Base-by-base conservation (phyloP, 2,888 invertebrate species). In the Aspidiotus rigidus region DNA sequence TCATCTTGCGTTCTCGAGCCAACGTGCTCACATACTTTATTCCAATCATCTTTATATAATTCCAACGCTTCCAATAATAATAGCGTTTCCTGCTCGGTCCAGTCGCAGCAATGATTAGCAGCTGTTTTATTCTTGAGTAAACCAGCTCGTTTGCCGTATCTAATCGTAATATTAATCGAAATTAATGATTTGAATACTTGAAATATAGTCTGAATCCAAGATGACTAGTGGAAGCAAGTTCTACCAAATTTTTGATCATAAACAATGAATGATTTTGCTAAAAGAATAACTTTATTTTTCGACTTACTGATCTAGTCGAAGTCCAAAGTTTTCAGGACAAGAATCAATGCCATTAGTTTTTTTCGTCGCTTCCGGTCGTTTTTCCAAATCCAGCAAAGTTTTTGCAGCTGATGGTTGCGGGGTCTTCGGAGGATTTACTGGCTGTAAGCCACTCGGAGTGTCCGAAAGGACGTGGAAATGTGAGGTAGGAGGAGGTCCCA, bases 1-100 rank as follows among this genome's bases (percentile, higher is more conserved):
- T 99, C 99, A 79, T 99, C 98, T 79, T 99, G 99, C 0, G 97
- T 98, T 59, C 99, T 85, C 42, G 94, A 92, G 59, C 97, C 98
- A 0, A 99, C 98, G 80, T 99, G 99, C 77, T 99, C 98, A 72
- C 93, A 93, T n/a, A 93, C 91, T 79, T 98, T 93, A 82, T 99
- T 99, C 99, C 99, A 99, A 79, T 99, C 99, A 79, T 99, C 99
- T 78, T 97, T 96, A 81, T 93, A 97, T 84, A 99, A 86, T 80
- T 99, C 99, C 73, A 99, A 80, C 2, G 90, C 98, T 79, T 99
- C 99, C 56, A 99, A 83, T 61, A 99, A 80, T 57, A 98, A 81
- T 53, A 99, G 82, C 0, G 97, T 98, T 81, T 99, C 99, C 77
- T 99, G 98, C 76, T 99, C 98, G 0, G 95, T 95, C 99, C 99